Conservation (phyloP, 2,113 vertebrate genomes). For the Rafetus swinhoei region DNA sequence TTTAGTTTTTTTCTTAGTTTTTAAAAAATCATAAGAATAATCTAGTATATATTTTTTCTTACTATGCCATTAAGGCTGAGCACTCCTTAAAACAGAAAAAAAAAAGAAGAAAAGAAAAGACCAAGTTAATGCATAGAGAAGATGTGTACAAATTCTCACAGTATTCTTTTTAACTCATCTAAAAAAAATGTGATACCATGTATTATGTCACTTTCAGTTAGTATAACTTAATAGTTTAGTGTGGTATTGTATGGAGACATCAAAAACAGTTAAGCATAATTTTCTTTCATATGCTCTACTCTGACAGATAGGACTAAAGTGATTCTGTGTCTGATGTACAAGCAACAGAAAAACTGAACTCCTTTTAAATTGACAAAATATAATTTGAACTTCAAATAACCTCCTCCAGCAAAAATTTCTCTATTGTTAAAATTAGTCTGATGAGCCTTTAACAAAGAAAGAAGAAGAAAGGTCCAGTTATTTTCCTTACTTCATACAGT, state of each 20-base stretch:
- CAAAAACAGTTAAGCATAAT: not conserved
- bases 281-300: not conserved
- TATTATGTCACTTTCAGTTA: not conserved
- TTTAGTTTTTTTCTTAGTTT: slow-evolving; percentile 32
- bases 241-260: not conserved
- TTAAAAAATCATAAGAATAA: slow-evolving; percentile 45
- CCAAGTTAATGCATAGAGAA: not conserved
- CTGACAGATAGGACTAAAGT: not conserved
- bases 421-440: not conserved
- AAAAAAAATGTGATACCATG: not conserved
- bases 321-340: slow-evolving; percentile 1
- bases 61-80: not conserved
- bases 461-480: not conserved
- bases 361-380: not conserved
- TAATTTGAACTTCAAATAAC: not conserved
- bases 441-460: not conserved
- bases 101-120: not conserved
- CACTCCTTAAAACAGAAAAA: not conserved
- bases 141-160: not conserved
- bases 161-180: not conserved
- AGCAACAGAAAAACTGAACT: not conserved
- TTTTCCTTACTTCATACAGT: too few species aligned
- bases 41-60: slow-evolving; percentile 13
- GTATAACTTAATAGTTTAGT: not conserved
- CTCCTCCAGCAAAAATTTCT: not conserved